Evolutionary conservation across 2,113 vertebrate genomes (phyloP).

Genomic region (Echinops telfairi): DNA sequence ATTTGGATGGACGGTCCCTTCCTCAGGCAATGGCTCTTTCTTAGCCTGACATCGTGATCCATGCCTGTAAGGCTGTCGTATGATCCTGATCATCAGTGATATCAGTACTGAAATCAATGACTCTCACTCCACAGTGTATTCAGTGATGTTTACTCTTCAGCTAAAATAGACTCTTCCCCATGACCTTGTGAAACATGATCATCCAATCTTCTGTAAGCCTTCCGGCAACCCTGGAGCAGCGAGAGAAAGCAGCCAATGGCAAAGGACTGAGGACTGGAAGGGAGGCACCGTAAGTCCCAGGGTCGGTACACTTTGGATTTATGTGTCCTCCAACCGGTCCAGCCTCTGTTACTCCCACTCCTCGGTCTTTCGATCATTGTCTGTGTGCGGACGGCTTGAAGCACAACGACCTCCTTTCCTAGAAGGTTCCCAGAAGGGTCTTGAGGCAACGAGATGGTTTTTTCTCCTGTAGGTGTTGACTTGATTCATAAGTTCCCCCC

Average conservation of each 20-base stretch:
- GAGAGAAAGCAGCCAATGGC: not conserved
- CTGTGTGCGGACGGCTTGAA: not conserved
- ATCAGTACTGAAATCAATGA: not conserved
- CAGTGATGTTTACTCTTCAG: not conserved
- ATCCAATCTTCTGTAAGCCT: not conserved
- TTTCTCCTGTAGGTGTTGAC: not conserved
- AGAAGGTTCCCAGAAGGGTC: not conserved
- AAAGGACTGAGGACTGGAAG: not conserved
- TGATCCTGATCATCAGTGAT: not conserved
- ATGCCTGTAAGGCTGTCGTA: fast-evolving
- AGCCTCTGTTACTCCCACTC: not conserved
- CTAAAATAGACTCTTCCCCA: not conserved
- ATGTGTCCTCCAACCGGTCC: not conserved
- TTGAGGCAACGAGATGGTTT: not conserved
- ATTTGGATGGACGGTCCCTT: not conserved
- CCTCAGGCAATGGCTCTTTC: not conserved
- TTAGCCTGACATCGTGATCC: not conserved
- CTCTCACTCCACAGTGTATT: not conserved
- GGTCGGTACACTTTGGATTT: not conserved
- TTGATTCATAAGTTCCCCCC: slow-evolving; percentile 3
- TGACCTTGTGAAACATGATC: not conserved
- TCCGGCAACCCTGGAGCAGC: not conserved
- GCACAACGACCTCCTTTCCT: not conserved
- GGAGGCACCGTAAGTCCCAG: not conserved
- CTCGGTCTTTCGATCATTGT: not conserved